Conservation (phyloP, 1,140 invertebrate genomes). For the Streblospio benedicti region DNA sequence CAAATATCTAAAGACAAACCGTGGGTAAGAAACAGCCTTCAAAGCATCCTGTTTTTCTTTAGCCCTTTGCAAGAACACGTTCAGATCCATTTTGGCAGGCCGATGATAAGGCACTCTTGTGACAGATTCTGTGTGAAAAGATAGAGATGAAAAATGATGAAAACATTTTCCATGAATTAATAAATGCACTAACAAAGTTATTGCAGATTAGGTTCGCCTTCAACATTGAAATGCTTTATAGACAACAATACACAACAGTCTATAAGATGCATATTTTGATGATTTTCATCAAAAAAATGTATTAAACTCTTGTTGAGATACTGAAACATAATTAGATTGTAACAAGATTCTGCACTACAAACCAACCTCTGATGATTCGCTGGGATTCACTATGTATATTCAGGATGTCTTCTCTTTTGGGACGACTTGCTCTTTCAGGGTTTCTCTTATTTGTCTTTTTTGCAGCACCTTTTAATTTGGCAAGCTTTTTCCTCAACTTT, state of each 20-base stretch:
- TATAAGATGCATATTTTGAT: background rate
- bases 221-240: background rate
- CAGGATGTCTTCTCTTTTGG: constrained; percentile 22
- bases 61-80: constrained; percentile 6
- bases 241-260: background rate
- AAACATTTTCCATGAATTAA: background rate
- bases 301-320: background rate
- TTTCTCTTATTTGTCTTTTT: background rate
- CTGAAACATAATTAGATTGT: background rate
- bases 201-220: background rate
- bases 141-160: background rate
- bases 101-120: constrained; percentile 6
- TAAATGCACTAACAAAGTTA: background rate
- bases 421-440: background rate
- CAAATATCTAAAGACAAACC: background rate
- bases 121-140: constrained; percentile 2
- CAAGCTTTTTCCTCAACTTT: background rate
- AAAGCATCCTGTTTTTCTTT: constrained; percentile 2
- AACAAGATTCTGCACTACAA: background rate
- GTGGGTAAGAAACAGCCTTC: background rate
- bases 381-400: constrained; percentile 56
- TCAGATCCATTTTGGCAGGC: constrained; percentile 8
- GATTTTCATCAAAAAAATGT: background rate
- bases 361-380: constrained; percentile 54
- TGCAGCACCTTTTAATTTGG: background rate